Conservation (phyloP, 2,113 vertebrate genomes). For the Myrmecophaga tridactyla region DNA sequence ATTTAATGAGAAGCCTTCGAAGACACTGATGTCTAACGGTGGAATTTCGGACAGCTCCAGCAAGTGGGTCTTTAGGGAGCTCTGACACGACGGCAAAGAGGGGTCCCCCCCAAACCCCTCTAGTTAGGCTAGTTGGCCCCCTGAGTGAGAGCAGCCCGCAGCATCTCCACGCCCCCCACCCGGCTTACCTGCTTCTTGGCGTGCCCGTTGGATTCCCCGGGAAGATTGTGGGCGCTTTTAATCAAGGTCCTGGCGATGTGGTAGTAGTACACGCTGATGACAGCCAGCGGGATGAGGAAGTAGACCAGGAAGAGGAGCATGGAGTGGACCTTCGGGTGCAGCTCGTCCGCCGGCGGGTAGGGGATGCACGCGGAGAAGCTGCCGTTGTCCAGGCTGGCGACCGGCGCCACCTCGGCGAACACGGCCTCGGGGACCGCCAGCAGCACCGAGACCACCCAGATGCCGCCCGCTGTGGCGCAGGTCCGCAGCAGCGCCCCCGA, state of each 20-base stretch:
- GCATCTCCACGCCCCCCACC: no score
- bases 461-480: constrained; percentile 88
- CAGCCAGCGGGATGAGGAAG: constrained; percentile 91
- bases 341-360: constrained; percentile 90
- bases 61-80: neutral
- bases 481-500: constrained; percentile 92
- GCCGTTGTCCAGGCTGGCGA: constrained; percentile 84
- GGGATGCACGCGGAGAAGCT: constrained; percentile 94
- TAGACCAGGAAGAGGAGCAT: constrained; percentile 96
- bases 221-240: constrained; percentile 94
- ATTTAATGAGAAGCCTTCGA: neutral
- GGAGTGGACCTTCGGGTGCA: constrained; percentile 95
- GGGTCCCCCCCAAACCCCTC: neutral
- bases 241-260: constrained; percentile 94
- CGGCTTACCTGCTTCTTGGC: constrained; percentile 92
- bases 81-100: neutral
- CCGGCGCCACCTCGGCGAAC: constrained; percentile 91
- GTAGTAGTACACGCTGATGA: constrained; percentile 95
- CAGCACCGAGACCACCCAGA: constrained; percentile 92
- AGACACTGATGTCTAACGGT: neutral
- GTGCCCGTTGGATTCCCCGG: constrained; percentile 94
- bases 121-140: neutral
- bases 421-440: constrained; percentile 93
- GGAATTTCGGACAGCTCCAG: neutral
- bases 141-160: neutral